phyloP scores from a whole-genome alignment of 2,888 invertebrate species.

The Metallyticus violacea region DNA sequence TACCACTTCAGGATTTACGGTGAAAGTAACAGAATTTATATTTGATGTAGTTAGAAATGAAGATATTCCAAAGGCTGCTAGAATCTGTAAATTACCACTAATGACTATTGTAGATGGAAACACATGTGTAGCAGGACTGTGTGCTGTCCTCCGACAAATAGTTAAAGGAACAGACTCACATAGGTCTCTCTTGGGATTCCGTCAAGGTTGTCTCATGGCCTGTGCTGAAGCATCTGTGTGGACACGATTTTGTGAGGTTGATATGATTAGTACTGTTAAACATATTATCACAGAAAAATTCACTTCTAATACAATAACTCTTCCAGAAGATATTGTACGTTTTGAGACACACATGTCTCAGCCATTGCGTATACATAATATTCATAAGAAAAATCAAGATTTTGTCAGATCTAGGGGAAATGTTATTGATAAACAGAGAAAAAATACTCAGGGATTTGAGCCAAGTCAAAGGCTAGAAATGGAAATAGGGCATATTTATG shows the following conservation, averaged over 20 bases:
- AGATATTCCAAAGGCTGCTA: slow-evolving; percentile 47
- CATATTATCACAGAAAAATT: slow-evolving; percentile 38
- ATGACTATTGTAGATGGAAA: slow-evolving; percentile 53
- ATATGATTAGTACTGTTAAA: slow-evolving; percentile 60
- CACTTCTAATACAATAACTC: slow-evolving; percentile 37
- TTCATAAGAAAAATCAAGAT: slow-evolving; percentile 69
- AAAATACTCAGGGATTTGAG: background rate
- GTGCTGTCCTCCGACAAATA: slow-evolving; percentile 66
- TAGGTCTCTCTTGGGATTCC: slow-evolving; percentile 69
- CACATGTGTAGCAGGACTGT: slow-evolving; percentile 71
- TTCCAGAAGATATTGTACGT: slow-evolving; percentile 69
- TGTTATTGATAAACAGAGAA: background rate
- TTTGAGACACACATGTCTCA: slow-evolving; percentile 83
- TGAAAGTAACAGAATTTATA: slow-evolving; percentile 14
- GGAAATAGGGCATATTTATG: slow-evolving; percentile 65
- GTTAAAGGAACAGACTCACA: slow-evolving; percentile 50
- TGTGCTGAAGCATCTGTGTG: slow-evolving; percentile 83
- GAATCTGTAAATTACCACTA: slow-evolving; percentile 61
- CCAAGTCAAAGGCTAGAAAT: background rate
- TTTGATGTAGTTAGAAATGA: slow-evolving; percentile 10
- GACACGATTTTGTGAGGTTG: slow-evolving; percentile 89
- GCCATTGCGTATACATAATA: slow-evolving; percentile 82
- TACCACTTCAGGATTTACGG: background rate
- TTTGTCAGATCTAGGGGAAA: slow-evolving; percentile 46
- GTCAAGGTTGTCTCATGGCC: slow-evolving; percentile 73